Evolutionary conservation across 2,113 vertebrate species (phyloP).

Genomic region (Desmodus rotundus): DNA sequence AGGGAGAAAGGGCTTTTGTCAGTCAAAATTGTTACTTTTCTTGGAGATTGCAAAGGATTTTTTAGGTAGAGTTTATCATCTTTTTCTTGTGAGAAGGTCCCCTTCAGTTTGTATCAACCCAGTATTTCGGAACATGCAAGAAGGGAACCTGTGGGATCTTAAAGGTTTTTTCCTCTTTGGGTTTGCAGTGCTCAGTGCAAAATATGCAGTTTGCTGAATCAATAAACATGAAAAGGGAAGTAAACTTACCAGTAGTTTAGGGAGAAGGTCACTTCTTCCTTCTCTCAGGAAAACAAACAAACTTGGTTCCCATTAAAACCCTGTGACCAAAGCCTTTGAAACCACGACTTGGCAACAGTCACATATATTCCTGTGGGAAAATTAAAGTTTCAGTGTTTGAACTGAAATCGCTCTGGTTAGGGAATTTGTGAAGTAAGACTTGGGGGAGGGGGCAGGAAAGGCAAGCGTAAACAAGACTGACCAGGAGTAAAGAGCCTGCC

Average conservation of each 20-base stretch:
- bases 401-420: neutral
- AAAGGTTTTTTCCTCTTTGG: neutral
- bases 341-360: neutral
- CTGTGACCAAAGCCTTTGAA: neutral
- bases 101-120: neutral
- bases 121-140: neutral
- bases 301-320: neutral
- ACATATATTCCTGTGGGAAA: neutral
- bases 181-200: neutral
- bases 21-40: slow-evolving; percentile 4
- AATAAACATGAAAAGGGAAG: neutral
- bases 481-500: neutral
- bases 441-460: fast-evolving
- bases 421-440: neutral
- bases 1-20: neutral
- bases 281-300: slow-evolving; percentile 33
- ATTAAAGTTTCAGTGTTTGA: neutral
- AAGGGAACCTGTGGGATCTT: neutral
- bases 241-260: neutral
- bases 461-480: neutral
- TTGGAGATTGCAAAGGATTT: neutral
- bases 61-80: neutral
- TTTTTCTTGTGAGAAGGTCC: neutral
- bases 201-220: neutral
- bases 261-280: neutral